Percentiles rank a stretch among this genome's conserved stretches.
Conservation (phyloP, 2,113 vertebrate genomes). For the Hemibagrus wyckioides region DNA sequence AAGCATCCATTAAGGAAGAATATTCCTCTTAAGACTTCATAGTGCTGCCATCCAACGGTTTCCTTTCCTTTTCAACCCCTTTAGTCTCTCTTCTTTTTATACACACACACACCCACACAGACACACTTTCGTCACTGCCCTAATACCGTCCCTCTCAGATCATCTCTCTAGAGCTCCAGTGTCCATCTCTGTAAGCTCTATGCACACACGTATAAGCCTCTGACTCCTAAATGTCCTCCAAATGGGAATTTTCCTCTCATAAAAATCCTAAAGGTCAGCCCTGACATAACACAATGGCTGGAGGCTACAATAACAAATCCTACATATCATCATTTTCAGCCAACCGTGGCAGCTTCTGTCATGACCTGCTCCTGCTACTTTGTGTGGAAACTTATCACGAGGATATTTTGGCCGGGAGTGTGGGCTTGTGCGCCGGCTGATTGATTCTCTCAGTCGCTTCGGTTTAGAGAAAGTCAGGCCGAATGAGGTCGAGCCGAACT, state of each 20-base stretch:
- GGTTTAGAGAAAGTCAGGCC: background rate
- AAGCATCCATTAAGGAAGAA: conserved; percentile 34
- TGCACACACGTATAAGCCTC: background rate
- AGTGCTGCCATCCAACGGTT: background rate
- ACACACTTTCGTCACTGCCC: background rate
- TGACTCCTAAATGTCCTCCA: background rate
- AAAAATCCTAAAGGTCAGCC: conserved; percentile 7
- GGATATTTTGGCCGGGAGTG: conserved; percentile 2
- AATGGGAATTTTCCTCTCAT: background rate
- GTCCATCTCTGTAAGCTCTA: conserved; percentile 9
- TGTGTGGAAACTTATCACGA: background rate
- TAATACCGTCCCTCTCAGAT: background rate
- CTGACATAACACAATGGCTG: conserved; percentile 1
- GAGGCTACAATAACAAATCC: conserved; percentile 17
- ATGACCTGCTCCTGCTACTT: background rate
- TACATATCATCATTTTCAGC: conserved; percentile 7
- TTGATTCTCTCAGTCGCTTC: conserved; percentile 8
- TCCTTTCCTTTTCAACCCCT: conserved; percentile 7
- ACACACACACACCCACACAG: background rate
- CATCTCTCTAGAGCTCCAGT: background rate
- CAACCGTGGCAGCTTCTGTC: background rate
- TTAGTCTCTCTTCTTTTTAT: background rate
- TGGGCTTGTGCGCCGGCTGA: background rate
- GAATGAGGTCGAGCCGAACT: conserved; percentile 14
- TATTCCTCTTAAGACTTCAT: conserved; percentile 9